Conservation (phyloP, 2,113 vertebrate genomes). For the Heptranchias perlo region DNA sequence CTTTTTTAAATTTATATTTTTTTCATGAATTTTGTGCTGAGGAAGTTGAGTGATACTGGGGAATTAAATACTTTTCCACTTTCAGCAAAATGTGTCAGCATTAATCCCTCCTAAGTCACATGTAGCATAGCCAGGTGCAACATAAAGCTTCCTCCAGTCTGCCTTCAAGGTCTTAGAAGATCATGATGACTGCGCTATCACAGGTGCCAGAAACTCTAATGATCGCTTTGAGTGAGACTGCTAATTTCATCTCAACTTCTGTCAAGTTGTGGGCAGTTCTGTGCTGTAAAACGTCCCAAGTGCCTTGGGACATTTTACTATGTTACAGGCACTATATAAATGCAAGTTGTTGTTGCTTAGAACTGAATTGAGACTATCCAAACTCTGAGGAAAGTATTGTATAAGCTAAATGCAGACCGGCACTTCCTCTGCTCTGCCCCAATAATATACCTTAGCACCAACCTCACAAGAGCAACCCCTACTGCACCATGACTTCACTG, state of each 20-base stretch:
- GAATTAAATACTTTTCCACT: neutral
- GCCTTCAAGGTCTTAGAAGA: neutral
- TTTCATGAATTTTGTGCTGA: neutral
- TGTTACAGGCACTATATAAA: neutral
- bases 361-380: neutral
- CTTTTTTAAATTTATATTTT: neutral
- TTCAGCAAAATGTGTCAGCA: neutral
- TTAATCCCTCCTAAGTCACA: neutral
- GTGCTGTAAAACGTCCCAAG: neutral
- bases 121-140: neutral
- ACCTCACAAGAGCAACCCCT: neutral
- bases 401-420: neutral
- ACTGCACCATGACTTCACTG: neutral
- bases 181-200: neutral
- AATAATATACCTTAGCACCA: neutral
- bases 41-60: neutral
- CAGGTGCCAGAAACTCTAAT: neutral
- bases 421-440: neutral
- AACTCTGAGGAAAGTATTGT: neutral
- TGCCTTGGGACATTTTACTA: neutral
- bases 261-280: neutral
- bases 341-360: neutral
- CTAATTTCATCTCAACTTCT: neutral
- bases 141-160: neutral
- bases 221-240: neutral